A percentile compares a stretch with the other conserved stretches of the same genome.
Evolutionary conservation across 2,113 vertebrate species (phyloP).

Genomic region (Cichladusa arquata): DNA sequence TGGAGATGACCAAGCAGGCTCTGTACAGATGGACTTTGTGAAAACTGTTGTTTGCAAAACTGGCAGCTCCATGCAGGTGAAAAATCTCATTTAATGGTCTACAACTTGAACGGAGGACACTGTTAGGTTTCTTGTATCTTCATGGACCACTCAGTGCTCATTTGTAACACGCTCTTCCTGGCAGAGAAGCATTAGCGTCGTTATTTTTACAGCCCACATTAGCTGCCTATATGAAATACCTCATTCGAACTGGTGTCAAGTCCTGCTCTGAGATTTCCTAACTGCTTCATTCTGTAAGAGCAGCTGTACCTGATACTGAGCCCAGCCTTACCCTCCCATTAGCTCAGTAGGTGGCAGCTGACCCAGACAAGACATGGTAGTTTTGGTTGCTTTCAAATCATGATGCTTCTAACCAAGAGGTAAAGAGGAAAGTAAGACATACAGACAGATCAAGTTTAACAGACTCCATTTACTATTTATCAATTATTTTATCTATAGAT

Average conservation of each 20-base stretch:
- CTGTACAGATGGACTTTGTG: not conserved
- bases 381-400: not conserved
- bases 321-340: not conserved
- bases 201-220: not conserved
- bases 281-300: not conserved
- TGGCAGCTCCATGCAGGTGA: not conserved
- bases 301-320: not conserved
- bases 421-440: not conserved
- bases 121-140: not conserved
- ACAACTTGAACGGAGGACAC: not conserved
- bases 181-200: not conserved
- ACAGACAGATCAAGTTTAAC: not conserved
- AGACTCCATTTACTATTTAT: constrained; percentile 54
- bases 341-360: not conserved
- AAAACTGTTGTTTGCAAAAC: not conserved
- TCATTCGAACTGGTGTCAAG: not conserved
- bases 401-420: not conserved
- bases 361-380: not conserved
- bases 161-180: not conserved
- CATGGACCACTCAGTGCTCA: not conserved
- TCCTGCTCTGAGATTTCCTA: not conserved
- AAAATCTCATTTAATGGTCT: not conserved
- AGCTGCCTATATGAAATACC: not conserved
- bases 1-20: not conserved
- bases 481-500: constrained; percentile 38